Percentiles rank a stretch among this genome's conserved stretches.
phyloP scores from a whole-genome alignment of 1,140 invertebrate species.

The Sinella curviseta region DNA sequence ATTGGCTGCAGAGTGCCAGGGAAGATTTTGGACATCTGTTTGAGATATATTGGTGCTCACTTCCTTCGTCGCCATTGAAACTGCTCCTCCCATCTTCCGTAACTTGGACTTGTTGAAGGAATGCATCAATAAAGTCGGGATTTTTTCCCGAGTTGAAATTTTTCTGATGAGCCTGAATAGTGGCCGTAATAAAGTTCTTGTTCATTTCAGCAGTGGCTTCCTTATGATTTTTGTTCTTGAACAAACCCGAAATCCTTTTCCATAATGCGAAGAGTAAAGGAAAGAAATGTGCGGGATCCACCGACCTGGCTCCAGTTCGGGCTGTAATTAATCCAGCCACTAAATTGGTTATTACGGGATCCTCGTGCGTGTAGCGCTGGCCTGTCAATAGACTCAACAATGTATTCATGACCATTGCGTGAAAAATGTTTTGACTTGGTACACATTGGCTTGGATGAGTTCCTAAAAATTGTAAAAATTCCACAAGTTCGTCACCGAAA shows the following conservation, averaged over 20 bases:
- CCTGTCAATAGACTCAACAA: constrained; percentile 39
- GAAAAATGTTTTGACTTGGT: constrained; percentile 37
- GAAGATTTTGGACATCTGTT: too few relatives aligned
- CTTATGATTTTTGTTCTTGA: background rate
- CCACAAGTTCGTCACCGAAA: constrained; percentile 15
- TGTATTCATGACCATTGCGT: constrained; percentile 34
- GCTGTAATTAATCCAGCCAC: constrained; percentile 24
- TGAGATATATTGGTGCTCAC: constrained; percentile 28
- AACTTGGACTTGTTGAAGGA: constrained; percentile 21
- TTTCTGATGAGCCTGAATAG: constrained; percentile 26
- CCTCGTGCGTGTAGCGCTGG: constrained; percentile 26
- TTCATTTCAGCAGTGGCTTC: background rate
- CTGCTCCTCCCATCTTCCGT: constrained; percentile 17
- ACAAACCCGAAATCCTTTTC: background rate
- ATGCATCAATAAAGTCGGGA: constrained; percentile 36
- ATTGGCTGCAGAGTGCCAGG: background rate
- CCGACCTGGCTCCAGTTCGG: background rate
- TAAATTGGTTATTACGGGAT: constrained; percentile 21
- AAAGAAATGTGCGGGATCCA: background rate
- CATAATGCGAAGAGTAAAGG: background rate
- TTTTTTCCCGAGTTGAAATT: background rate
- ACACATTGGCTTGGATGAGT: constrained; percentile 19
- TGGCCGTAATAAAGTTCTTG: background rate
- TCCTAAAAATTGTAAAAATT: constrained; percentile 4
- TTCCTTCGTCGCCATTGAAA: constrained; percentile 38